Base-by-base conservation (phyloP, 2,113 vertebrate species). In the Hucho hucho region DNA sequence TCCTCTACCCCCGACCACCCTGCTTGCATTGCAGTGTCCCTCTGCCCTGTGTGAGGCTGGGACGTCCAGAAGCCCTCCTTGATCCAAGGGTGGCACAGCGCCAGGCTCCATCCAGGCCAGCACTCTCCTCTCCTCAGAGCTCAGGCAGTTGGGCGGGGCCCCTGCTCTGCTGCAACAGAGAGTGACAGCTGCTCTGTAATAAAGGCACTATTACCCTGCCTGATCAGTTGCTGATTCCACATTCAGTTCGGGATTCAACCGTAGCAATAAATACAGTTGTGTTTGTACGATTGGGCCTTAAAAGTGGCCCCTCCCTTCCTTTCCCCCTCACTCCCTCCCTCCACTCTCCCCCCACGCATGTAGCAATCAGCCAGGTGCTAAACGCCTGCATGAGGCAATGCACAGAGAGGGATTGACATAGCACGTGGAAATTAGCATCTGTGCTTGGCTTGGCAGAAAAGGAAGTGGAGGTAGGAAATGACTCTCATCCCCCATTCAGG, bases 361-460 rank as follows among this genome's bases (percentile, higher is more conserved):
- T 85, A 88, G 87, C 90, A 92, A 92, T 93, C 91, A 91, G 89
- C 86, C 92, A 94, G 91, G 91, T 94, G 92, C 88, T 91, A 90
- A 92, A 93, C 89, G 89, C 78, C 78, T 77, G 80, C 82, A 86
- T 86, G 89, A 91, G 87, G 77, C 83, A 81, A 75, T 64, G 79
- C 82, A 83, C 83, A 80, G 73, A 46, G 70, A 59, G 28, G 61
- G 43, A n/a, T 53, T 87, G 85, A 78, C 83, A 82, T 84, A 82
- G 83, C 80, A 85, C 75, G 83, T 89, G 87, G 84, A 89, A 89
- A 89, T 87, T 86, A 90, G 87, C 91, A 91, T 91, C 90, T 90
- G 88, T 76, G 84, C 79, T 88, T 79, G 86, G 22, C 78, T 86
- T 85, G 86, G 83, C 82, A 85, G 81, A 84, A 80, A 75, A 86